Evolutionary conservation across 2,113 vertebrate species (phyloP), one percentile per base, ranked within the genome.

Genomic region (Clarias gariepinus): DNA sequence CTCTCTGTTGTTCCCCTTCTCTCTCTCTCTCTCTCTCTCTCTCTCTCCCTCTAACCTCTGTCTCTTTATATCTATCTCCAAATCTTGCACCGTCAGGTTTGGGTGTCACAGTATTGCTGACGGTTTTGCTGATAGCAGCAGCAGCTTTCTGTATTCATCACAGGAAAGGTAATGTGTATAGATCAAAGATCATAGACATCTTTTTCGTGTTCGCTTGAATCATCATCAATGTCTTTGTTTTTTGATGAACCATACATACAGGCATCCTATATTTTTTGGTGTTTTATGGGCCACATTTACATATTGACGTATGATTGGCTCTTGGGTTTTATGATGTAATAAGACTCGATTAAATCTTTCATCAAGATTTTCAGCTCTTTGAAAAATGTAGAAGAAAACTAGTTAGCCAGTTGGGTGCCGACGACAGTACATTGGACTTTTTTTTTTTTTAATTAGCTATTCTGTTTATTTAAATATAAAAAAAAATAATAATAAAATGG

Each of bases 81-180:
- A 57, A 52, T 84, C 57, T 55, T 84, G 33, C 76, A 86, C 60
- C 61, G 12, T 63, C 85, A 82, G 68, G 57, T 76, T 19, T 87
- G 61, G 25, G 28, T 76, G 83, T 36, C 28, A n/a, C 3, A 28
- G 12, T 30, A 2, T 4, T 30, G 41, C n/a, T 87, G 63, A 33
- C 82, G 85, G 18, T 87, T 89, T 77, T 83, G 55, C 73, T 89
- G 86, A 74, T 58, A 1, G 1, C 71, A 58, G 25, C 8, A 1
- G 0, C 71, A 58, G 25, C 8, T 79, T 83, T 69, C 80, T 33
- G 16, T 74, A 79, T 85, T 21, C 16, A 13, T 74, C 84, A 87
- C 61, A 87, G 88, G 55, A 89, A 80, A 87, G 88, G 88, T 87
- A 87, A 4, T 16, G 33, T 68, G 11, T 41, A 18, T 23, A n/a